Evolutionary conservation across 2,113 vertebrate genomes (phyloP).

Genomic region (Gavia stellata): DNA sequence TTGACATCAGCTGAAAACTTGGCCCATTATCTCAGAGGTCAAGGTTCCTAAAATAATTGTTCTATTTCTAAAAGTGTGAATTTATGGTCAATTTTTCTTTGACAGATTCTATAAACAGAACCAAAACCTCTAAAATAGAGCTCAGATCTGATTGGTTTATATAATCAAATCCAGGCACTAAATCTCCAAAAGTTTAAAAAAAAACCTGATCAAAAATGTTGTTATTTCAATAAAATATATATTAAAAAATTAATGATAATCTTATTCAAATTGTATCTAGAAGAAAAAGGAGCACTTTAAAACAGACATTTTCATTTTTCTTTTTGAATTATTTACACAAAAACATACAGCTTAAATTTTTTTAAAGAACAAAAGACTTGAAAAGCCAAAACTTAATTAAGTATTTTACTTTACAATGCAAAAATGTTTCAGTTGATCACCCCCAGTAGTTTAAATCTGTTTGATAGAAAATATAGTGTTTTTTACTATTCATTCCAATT

Average conservation of each 20-base stretch:
- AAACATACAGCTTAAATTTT: neutral
- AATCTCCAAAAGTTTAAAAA: neutral
- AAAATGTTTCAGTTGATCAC: neutral
- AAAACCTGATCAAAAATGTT: neutral
- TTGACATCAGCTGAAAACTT: neutral
- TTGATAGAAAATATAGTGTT: neutral
- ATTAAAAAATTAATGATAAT: neutral
- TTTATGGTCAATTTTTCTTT: neutral
- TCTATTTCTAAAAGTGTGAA: neutral
- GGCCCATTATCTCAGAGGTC: neutral
- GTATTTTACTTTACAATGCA: neutral
- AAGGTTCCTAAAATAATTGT: neutral
- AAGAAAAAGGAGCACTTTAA: neutral
- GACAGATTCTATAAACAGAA: neutral
- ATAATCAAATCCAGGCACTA: neutral
- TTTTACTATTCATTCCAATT: neutral
- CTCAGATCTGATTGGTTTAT: neutral
- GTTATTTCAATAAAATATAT: neutral
- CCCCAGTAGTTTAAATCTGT: neutral
- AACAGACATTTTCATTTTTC: neutral
- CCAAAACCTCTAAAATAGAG: neutral
- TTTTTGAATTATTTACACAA: neutral
- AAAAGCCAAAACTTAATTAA: neutral
- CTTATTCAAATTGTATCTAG: neutral
- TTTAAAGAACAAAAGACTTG: neutral